These are phyloP conservation scores for Mesocentrotus franciscanus DNA, from an alignment of 53 echinoderm and acorn worm genomes.

Conservation along the genomic window DNA sequence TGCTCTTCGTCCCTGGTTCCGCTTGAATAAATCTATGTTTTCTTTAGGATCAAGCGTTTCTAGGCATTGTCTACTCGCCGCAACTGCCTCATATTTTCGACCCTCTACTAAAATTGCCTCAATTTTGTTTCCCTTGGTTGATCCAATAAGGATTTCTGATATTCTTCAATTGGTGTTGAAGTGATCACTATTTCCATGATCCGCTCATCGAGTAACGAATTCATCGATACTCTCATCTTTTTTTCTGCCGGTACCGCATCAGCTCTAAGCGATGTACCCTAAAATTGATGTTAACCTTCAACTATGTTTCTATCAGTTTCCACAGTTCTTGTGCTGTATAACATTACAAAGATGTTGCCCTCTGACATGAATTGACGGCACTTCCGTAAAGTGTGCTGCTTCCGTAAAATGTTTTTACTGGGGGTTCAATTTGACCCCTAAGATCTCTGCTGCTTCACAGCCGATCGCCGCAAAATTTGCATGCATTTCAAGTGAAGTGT, in stretches of 20 bases:
- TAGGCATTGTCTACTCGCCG: conserved; percentile 42
- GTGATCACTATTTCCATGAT: no score
- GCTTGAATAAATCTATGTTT: conserved; percentile 25
- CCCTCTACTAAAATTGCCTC: conserved; percentile 33
- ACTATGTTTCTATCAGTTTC: conserved; percentile 69
- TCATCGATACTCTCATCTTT: no score
- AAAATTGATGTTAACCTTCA: conserved; percentile 73
- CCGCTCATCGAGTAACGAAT: conserved; percentile 57
- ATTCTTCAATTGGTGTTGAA: conserved; percentile 61
- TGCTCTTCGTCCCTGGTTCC: not conserved
- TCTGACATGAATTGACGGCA: no score
- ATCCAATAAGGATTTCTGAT: conserved; percentile 43
- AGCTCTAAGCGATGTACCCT: conserved; percentile 71
- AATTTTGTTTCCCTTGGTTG: conserved; percentile 37
- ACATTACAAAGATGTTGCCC: no score
- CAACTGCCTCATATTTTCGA: no score
- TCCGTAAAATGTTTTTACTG: no score
- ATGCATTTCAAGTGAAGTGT: no score
- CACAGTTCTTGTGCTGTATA: conserved; percentile 70
- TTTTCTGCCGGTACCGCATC: conserved; percentile 67
- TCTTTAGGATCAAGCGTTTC: not conserved
- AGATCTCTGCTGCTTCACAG: no score
- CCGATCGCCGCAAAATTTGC: no score
- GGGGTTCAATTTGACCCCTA: no score
- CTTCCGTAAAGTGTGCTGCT: no score